Conservation (phyloP, 2,113 vertebrate species). For the Megaleporinus macrocephalus region DNA sequence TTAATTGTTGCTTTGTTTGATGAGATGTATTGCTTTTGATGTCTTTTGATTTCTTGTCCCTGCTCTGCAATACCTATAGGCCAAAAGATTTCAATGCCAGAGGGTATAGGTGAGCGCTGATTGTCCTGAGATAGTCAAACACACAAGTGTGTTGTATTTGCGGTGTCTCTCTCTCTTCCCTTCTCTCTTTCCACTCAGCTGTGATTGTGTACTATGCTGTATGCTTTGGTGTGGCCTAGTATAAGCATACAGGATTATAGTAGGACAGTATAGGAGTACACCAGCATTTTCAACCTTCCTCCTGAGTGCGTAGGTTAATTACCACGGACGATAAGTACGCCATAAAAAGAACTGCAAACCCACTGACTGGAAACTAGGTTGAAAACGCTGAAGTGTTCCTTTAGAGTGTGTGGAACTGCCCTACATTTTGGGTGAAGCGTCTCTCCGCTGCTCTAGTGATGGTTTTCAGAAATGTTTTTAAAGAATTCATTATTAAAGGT, state of each 20-base stretch:
- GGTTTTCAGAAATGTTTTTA: too few species aligned
- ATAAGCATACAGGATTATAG: background rate
- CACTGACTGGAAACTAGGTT: background rate
- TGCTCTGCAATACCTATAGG: constrained; percentile 56
- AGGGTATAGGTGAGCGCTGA: constrained; percentile 68
- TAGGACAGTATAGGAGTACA: background rate
- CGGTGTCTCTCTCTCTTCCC: constrained; percentile 9
- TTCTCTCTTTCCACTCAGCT: background rate
- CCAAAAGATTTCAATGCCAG: constrained; percentile 68
- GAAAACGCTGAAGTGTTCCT: background rate
- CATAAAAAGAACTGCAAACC: too few species aligned
- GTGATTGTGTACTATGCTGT: background rate
- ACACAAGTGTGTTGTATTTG: constrained; percentile 2
- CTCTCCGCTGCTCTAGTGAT: too few species aligned
- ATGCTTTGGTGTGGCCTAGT: background rate
- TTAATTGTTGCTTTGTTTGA: constrained; percentile 3
- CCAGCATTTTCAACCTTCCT: background rate
- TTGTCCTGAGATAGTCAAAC: constrained; percentile 17
- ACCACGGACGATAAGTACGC: too few species aligned
- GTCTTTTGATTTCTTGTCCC: too few species aligned
- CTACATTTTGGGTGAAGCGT: background rate
- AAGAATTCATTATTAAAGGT: too few species aligned
- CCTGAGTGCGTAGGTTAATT: background rate
- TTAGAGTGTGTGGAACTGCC: background rate
- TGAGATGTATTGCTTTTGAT: background rate